Evolutionary conservation across 1,140 invertebrate genomes (phyloP), one percentile per base, ranked within the genome.

Genomic region (Drosophila varians): DNA sequence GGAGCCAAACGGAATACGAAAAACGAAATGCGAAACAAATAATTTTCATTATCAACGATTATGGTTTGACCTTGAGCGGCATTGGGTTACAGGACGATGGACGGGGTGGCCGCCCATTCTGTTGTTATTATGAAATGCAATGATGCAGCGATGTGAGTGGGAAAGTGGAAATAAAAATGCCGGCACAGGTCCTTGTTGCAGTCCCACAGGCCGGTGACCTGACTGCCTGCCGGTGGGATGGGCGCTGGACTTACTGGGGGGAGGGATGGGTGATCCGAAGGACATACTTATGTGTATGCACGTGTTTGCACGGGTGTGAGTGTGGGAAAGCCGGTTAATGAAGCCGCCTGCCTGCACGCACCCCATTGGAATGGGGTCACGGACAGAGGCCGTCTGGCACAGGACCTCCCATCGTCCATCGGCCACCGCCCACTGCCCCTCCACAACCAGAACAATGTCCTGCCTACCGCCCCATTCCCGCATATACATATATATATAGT

Each of bases 1-100:
- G 4, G 12, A 3, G 19, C 14, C 34, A 46, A 16, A 25, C 21
- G 55, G 51, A 46, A 55, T 21, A 48, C 19, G 34, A 54, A 36
- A 53, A 61, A 72, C 25, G 38, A 46, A 31, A 47, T 18, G 45
- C 7, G 53, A 55, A 77, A 52, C 61, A 76, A 84, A 89, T 89
- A 76, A 83, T 89, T 90, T 89, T 89, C 87, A 89, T 89, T 89
- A 89, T 89, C 87, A 87, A 77, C 87, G 71, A 87, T 89, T 89
- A 89, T 78, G 87, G 74, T 79, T 77, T 83, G 87, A 90, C 87
- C 87, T 90, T 89, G 80, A 76, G 68, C 69, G 79, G 74, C 86
- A 84, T 70, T 89, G 79, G 86, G 70, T 71, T 77, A 84, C 75
- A 72, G 28, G 31, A n/a, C n/a, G n/a, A n/a, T n/a, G 51, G 54